phyloP scores from a whole-genome alignment of 2,797 vertebrate genomes.

The Apogon talboti region DNA sequence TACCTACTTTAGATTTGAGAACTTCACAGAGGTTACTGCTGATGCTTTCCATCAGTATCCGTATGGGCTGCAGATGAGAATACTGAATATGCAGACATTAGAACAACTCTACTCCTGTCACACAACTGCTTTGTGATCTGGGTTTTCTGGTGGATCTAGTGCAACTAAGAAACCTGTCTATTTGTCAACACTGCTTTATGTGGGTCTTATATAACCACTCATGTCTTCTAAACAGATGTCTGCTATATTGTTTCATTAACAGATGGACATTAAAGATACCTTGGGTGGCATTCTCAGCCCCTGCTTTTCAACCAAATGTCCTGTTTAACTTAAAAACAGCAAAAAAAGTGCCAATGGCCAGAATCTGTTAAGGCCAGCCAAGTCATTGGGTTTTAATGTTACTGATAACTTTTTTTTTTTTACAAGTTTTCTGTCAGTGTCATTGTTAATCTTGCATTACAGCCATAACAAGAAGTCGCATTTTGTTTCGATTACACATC shows the following conservation, averaged over 20 bases:
- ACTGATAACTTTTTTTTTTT: slow-evolving; percentile 26
- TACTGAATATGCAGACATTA: slow-evolving; percentile 6
- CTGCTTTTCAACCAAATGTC: slow-evolving; percentile 36
- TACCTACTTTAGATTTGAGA: slow-evolving; percentile 36
- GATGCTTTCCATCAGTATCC: slow-evolving; percentile 15
- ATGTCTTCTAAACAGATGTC: slow-evolving; percentile 21
- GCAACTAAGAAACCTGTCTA: slow-evolving; percentile 13
- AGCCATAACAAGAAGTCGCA: slow-evolving; percentile 38
- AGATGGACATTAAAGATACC: slow-evolving; percentile 13
- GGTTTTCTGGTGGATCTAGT: slow-evolving; percentile 3
- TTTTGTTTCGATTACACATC: slow-evolving; percentile 26
- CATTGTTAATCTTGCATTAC: slow-evolving; percentile 35
- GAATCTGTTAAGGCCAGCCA: slow-evolving; percentile 26
- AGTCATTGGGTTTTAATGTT: slow-evolving; percentile 23
- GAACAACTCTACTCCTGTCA: slow-evolving; percentile 6
- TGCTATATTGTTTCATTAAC: slow-evolving; percentile 25
- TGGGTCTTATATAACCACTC: slow-evolving; percentile 62
- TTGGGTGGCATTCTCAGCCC: slow-evolving; percentile 8
- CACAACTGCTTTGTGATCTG: slow-evolving; percentile 19
- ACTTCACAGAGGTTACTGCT: slow-evolving; percentile 11
- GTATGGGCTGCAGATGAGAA: slow-evolving; percentile 16
- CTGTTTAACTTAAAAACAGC: slow-evolving; percentile 25
- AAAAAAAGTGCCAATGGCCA: slow-evolving; percentile 63
- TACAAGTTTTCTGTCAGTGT: slow-evolving; percentile 21
- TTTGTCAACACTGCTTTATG: slow-evolving; percentile 36